Base-by-base conservation (phyloP, 2,797 vertebrate species). In the Acridotheres tristis region DNA sequence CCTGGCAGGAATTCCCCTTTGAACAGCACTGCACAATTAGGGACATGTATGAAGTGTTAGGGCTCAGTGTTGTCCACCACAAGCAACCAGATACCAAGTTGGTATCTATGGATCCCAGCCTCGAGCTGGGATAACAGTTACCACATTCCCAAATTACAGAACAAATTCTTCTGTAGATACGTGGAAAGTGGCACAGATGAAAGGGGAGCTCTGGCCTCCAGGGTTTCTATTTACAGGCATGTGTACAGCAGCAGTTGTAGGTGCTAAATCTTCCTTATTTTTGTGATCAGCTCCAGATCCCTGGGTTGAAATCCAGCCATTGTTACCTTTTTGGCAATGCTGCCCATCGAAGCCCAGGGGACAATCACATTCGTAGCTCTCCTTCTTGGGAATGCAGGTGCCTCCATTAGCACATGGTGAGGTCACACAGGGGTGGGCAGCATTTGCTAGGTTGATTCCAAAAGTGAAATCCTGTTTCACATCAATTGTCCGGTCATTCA, bases 241-340 rank as follows among this genome's bases (percentile, higher is more conserved):
- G 15, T 16, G 13, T 47, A 48, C 38, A 73, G 54, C 13, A 67
- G 57, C 29, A 75, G 43, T 16, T 81, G 66, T 27, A 88, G 19
- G 47, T 54, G 63, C 12, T 88, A 90, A 82, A 91, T 42, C 11
- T 48, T 58, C 62, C 51, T 71, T 66, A 69, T 48, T 85, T 92
- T 83, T 50, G n/a, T 14, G 7, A 65, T 29, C 36, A 42, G 0
- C 38, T 63, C 53, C 1, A 5, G 5, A 65, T 29, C 42, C 45
- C 42, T 81, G 57, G 7, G 19, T 69, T 59, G 58, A 74, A 68
- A 86, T 32, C 29, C 57, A 48, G 59, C 7, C 27, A 32, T 54
- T 6, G 40, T 90, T 98, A 99, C 99, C 99, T 99, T 99, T 99
- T 95, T 99, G 99, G 94, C 99, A 99, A 85, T 99, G 98, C 45